Percentiles rank a stretch among this genome's conserved stretches.
Evolutionary conservation across 2,113 vertebrate genomes (phyloP).

Genomic region (Mystacornis crossleyi): DNA sequence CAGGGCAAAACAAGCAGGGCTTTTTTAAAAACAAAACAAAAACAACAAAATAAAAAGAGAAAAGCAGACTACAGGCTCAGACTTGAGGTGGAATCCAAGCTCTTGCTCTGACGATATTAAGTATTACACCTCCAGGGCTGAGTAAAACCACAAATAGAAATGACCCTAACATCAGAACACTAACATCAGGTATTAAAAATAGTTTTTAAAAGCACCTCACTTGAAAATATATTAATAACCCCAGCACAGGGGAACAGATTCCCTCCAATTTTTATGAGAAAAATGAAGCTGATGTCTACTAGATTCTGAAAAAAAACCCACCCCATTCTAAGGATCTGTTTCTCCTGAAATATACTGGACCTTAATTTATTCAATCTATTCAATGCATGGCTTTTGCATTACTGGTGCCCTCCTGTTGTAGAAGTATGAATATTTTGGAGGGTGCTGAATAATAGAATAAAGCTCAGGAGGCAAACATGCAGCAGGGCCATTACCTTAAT

Average conservation of each 20-base stretch:
- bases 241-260: not conserved
- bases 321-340: not conserved
- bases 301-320: not conserved
- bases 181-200: not conserved
- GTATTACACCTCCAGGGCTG: not conserved
- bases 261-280: not conserved
- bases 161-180: not conserved
- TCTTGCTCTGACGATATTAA: not conserved
- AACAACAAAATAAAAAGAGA: not conserved
- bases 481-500: not conserved
- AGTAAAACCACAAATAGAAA: conserved; percentile 14
- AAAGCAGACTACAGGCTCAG: not conserved
- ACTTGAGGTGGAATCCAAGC: conserved; percentile 12
- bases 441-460: not conserved
- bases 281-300: not conserved
- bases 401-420: not conserved
- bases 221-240: not conserved
- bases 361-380: not conserved
- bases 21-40: not conserved
- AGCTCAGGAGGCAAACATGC: not conserved
- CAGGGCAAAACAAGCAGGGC: conserved; percentile 4
- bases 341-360: not conserved
- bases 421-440: not conserved
- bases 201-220: not conserved
- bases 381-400: not conserved